Evolutionary conservation across 2,888 invertebrate species (phyloP), one percentile per base, ranked within the genome.

Genomic region (Nomada lathburiana): DNA sequence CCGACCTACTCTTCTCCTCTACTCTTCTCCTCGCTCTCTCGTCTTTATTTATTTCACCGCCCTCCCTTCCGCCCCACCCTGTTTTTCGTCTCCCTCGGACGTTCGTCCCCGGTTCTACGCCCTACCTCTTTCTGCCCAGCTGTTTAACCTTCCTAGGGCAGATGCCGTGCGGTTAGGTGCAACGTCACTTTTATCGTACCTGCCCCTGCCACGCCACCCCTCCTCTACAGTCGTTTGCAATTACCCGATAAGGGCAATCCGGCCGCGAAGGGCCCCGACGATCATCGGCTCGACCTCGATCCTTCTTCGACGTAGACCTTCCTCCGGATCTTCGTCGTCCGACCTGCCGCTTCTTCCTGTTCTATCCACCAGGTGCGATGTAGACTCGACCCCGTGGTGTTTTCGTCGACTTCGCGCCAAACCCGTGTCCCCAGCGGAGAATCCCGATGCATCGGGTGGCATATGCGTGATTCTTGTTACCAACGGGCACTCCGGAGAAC

Each of bases 101-200:
- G 70, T 82, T 75, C 76, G 70, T 82, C 55, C 44, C 44, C 36
- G 47, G 50, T 62, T 71, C 76, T 44, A 57, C 67, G 52, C 72
- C 78, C 74, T 74, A 36, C 71, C 83, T 80, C 81, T 82, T 80
- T 81, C 78, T 55, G 65, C 64, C 88, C 91, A 91, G 91, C 92
- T 91, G 91, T 91, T 92, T 88, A 75, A 86, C 88, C 88, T 85
- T 89, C 88, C 88, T 88, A 88, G 86, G 90, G 84, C 91, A 90
- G 90, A 90, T 90, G 91, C 90, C 89, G 82, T 84, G 74, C 69
- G 87, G 86, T 84, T 91, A 88, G 89, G 89, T 91, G 91, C 90
- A 90, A 89, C 88, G 78, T 87, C 89, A 87, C 86, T 86, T 89
- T 89, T 89, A 86, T 90, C 88, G 85, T 76, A 50, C 76, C 77